phyloP scores from a whole-genome alignment of 2,888 invertebrate genomes.

The Spisula subtruncata region DNA sequence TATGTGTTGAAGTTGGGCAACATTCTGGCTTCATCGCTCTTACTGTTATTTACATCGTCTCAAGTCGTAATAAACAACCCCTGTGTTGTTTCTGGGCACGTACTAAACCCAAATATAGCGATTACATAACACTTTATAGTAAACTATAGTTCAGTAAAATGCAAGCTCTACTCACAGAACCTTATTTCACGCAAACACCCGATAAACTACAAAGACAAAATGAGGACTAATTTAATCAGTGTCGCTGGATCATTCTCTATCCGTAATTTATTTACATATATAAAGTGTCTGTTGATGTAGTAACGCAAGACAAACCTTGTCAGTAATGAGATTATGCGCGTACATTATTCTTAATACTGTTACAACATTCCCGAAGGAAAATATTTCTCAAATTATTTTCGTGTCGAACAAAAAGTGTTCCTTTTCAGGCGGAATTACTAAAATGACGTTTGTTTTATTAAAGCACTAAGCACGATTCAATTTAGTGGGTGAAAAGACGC shows the following conservation, averaged over 20 bases:
- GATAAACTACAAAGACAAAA: too few relatives aligned
- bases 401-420: neutral
- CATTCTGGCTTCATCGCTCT: too few relatives aligned
- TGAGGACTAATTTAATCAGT: neutral
- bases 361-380: neutral
- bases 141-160: too few relatives aligned
- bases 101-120: too few relatives aligned
- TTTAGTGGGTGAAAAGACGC: neutral
- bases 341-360: neutral
- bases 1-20: too few relatives aligned
- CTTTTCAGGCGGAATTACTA: neutral
- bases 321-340: neutral
- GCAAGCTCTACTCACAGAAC: too few relatives aligned
- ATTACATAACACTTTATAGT: too few relatives aligned
- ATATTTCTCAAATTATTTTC: neutral
- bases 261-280: neutral
- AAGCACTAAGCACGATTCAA: neutral
- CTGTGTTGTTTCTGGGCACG: too few relatives aligned
- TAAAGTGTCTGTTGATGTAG: neutral
- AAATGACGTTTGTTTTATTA: neutral
- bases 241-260: neutral
- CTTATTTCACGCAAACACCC: too few relatives aligned
- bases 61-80: too few relatives aligned
- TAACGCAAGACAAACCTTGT: neutral
- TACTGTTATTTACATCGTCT: too few relatives aligned